Conservation (phyloP, 2,888 invertebrate species). For the Drosophila eohydei region DNA sequence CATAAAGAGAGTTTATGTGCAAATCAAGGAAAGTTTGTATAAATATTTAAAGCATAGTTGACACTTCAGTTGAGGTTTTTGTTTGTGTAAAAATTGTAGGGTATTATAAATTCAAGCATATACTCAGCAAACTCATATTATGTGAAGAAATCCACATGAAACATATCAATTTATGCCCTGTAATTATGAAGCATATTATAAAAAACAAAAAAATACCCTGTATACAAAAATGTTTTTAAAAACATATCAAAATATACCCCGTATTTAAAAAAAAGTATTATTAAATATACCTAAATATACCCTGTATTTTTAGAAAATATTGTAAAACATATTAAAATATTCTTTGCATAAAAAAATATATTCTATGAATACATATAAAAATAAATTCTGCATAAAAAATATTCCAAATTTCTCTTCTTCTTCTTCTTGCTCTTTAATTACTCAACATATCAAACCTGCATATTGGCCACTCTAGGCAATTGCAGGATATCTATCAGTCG, state of each 20-base stretch:
- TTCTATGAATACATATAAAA: too few species aligned
- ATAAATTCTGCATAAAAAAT: neutral
- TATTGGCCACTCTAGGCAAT: neutral
- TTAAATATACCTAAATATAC: neutral
- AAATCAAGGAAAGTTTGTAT: neutral
- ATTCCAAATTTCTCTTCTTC: neutral
- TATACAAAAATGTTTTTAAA: neutral
- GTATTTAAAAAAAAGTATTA: neutral
- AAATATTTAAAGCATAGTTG: neutral
- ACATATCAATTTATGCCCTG: neutral
- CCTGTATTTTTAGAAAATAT: too few species aligned
- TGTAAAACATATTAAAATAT: neutral
- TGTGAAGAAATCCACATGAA: too few species aligned
- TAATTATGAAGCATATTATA: neutral
- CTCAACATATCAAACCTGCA: neutral
- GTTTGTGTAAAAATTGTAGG: neutral
- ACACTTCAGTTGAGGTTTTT: too few species aligned
- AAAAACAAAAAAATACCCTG: neutral
- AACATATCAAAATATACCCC: neutral
- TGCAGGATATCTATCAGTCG: constrained; percentile 20
- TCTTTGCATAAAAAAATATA: too few species aligned
- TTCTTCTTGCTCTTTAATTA: neutral
- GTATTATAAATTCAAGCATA: neutral
- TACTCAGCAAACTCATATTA: too few species aligned
- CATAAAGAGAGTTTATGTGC: neutral